Conservation (phyloP, 2,888 invertebrate genomes). For the Pocota personata region DNA sequence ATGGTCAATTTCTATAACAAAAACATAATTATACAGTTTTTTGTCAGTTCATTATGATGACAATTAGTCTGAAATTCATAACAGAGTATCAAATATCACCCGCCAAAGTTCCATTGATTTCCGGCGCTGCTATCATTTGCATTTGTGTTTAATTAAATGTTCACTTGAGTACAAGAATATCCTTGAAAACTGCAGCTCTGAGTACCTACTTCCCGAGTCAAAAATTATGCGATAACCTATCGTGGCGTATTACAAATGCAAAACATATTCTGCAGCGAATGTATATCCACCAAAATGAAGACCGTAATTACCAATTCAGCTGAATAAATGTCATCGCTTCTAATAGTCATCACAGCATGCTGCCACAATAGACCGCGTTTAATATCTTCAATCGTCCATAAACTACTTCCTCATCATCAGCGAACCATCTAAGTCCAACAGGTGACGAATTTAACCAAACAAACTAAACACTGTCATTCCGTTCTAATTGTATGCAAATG, state of each 20-base stretch:
- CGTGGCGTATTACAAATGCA: background rate
- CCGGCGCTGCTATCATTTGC: background rate
- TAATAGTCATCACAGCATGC: background rate
- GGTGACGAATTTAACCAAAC: background rate
- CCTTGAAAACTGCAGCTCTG: background rate
- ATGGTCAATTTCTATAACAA: no score
- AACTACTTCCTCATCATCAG: background rate
- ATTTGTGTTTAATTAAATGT: background rate
- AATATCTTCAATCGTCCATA: background rate
- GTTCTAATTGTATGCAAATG: background rate
- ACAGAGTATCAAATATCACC: background rate
- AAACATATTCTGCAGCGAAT: background rate
- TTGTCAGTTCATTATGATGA: no score
- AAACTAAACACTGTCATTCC: background rate
- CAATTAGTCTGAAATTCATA: background rate
- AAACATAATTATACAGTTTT: no score
- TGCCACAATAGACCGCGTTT: background rate
- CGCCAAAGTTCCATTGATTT: background rate
- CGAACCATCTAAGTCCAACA: no score
- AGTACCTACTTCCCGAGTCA: background rate
- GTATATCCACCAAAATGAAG: background rate
- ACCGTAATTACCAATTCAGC: background rate
- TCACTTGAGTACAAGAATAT: background rate
- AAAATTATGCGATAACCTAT: background rate
- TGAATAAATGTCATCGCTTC: background rate